A percentile compares a stretch with the other conserved stretches of the same genome.
phyloP scores from a whole-genome alignment of 2,888 invertebrate species.

The Parnassius glacialis region DNA sequence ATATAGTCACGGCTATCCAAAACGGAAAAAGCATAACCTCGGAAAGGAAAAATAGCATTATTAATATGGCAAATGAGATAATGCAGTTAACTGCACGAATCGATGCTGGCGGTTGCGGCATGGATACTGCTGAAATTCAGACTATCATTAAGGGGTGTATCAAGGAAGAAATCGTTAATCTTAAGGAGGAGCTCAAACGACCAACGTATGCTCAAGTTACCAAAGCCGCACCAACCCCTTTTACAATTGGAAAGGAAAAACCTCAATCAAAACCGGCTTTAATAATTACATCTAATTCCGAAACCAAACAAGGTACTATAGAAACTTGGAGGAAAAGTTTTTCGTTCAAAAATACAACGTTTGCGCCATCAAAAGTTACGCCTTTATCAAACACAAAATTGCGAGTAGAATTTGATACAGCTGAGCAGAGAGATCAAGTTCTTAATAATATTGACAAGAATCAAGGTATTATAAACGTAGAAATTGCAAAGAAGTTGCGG shows the following conservation, averaged over 20 bases:
- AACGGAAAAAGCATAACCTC: not conserved
- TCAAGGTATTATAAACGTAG: not conserved
- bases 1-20: not conserved
- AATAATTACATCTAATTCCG: not conserved
- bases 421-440: not conserved
- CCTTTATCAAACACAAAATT: too few relatives aligned
- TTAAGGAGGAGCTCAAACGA: not conserved
- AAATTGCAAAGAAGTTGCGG: not conserved
- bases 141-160: not conserved
- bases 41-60: not conserved
- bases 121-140: not conserved
- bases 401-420: not conserved
- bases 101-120: not conserved
- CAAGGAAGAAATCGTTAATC: not conserved
- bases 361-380: not conserved
- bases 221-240: not conserved
- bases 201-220: not conserved
- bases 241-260: not conserved
- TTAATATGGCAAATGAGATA: not conserved
- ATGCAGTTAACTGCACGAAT: not conserved
- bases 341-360: not conserved
- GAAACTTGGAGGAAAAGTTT: not conserved
- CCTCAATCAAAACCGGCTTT: not conserved
- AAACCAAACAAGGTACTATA: not conserved
- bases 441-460: not conserved